Evolutionary conservation across 2,113 vertebrate genomes (phyloP).

Genomic region (Nothoprocta perdicaria): DNA sequence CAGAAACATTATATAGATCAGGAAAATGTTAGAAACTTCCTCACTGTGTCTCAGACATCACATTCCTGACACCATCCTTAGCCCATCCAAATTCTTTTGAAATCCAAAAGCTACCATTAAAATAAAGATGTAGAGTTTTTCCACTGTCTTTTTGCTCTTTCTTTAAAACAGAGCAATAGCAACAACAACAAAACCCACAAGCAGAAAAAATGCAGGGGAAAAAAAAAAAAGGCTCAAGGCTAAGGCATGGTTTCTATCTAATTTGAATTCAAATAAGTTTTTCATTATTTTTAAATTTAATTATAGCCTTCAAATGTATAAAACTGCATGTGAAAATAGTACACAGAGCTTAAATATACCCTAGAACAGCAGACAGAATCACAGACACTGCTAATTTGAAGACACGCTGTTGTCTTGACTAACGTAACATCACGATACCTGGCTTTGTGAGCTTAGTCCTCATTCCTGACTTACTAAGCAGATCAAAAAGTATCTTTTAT

Average conservation of each 20-base stretch:
- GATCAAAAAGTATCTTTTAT: neutral
- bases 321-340: slow-evolving; percentile 45
- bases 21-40: neutral
- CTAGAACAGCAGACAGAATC: slow-evolving; percentile 5
- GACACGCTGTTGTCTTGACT: neutral
- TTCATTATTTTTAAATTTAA: slow-evolving; percentile 56
- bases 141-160: neutral
- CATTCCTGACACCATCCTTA: neutral
- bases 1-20: neutral
- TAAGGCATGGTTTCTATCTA: slow-evolving; percentile 22
- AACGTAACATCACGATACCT: neutral
- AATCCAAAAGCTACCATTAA: neutral
- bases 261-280: slow-evolving; percentile 57
- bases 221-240: slow-evolving; percentile 29
- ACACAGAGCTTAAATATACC: slow-evolving; percentile 22
- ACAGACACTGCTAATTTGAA: slow-evolving; percentile 23
- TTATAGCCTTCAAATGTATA: slow-evolving; percentile 30
- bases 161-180: neutral
- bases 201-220: neutral
- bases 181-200: neutral
- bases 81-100: neutral
- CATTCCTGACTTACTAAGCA: neutral
- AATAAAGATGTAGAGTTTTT: neutral
- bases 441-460: neutral
- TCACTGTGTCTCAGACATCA: neutral